Evolutionary conservation across 2,888 invertebrate genomes (phyloP), one percentile per base, ranked within the genome.

Genomic region (Pegoplata infirma): DNA sequence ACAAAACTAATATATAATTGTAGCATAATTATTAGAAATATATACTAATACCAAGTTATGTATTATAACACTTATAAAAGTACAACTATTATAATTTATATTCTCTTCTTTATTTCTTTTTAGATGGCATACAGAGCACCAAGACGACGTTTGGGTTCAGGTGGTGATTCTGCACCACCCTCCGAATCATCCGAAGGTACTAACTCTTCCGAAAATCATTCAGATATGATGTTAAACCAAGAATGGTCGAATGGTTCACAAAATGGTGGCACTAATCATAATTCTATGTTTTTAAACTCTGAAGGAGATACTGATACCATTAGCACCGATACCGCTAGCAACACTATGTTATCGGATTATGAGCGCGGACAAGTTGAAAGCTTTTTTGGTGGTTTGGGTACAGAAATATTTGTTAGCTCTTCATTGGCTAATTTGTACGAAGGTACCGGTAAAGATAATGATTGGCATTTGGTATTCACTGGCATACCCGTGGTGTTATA

Each of bases 401-500:
- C 95, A 0, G 93, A 94, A 88, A 93, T 96, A 44, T 94, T 91
- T 87, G 95, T 96, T 3, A 93, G 95, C 86, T 92, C 92, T 80
- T 94, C 95, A 7, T 87, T 96, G 85, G 95, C 94, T 51, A 94
- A 94, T 88, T 88, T 94, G 49, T 94, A 94, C 87, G 91, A 91
- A 77, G 92, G 92, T 82, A 91, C 91, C 68, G 91, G 91, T 19
- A 90, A 91, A 67, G 91, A 91, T 80, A 91, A 91, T 46, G 91
- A 92, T 61, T 96, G 96, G 96, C 92, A 93, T 82, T 90, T 95
- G 58, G 92, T 93, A 76, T 93, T 93, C 88, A 95, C 95, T 0
- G 96, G 96, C 14, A 93, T 96, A 66, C 96, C 95, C 0, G 93
- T 95, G 3, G 91, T 96, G 10, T 90, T 96, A 5, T 91, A 95